These are phyloP conservation scores for Lamprologus callipterus DNA, from an alignment of 2,113 vertebrate species.

Conservation along the genomic window DNA sequence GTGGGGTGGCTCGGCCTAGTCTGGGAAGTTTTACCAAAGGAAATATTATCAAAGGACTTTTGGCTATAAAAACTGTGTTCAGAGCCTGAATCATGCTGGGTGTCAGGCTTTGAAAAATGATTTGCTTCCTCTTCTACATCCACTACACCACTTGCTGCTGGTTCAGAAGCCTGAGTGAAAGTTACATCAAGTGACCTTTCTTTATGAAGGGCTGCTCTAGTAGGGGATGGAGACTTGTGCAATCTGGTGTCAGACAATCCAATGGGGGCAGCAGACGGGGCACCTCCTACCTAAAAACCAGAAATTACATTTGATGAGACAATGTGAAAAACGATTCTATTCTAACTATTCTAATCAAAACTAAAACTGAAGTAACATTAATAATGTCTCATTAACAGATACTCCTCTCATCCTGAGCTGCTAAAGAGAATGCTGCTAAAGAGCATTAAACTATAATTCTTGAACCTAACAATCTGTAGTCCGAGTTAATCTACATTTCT, in stretches of 20 bases:
- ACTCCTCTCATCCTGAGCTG: background rate
- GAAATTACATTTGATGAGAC: background rate
- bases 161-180: background rate
- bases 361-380: background rate
- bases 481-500: background rate
- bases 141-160: background rate
- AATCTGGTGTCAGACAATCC: background rate
- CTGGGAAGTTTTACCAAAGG: constrained; percentile 3
- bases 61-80: constrained; percentile 35
- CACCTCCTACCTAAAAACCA: background rate
- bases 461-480: background rate
- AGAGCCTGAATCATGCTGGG: constrained; percentile 6
- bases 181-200: background rate
- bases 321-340: background rate
- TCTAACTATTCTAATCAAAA: background rate
- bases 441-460: background rate
- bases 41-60: constrained; percentile 11
- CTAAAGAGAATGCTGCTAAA: background rate
- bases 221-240: background rate
- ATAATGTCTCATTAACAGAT: background rate
- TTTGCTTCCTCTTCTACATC: background rate
- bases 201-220: background rate
- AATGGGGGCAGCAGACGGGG: background rate
- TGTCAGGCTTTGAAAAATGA: background rate
- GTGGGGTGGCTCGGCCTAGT: background rate